Base-by-base conservation (phyloP, 1,140 invertebrate species). In the Drosophila kikkawai region DNA sequence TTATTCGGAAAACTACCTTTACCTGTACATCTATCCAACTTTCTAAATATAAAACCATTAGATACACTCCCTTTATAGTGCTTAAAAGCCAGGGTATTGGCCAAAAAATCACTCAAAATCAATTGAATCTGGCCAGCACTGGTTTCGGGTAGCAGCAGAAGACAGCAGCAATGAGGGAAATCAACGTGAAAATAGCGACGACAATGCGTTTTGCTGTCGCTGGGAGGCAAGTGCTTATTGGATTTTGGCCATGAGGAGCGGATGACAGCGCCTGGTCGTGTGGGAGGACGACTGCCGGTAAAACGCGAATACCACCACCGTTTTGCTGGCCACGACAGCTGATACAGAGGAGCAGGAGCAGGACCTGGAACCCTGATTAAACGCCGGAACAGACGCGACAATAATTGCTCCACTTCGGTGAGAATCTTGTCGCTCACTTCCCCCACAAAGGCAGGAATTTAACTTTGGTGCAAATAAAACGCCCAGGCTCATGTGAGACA, bases 71-170 rank as follows among this genome's bases (percentile, higher is more conserved):
- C 50, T 19, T 11, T 5, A 17, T 5, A 36, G 0, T 0, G 7
- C 4, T 39, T 12, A 0, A 37, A 4, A 3, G 8, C 7, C 34
- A 77, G 50, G 75, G 75, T 77, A 68, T 53, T 1, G 42, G 22
- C 37, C 57, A 55, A 80, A 87, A 87, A 83, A 80, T 87, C 51
- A 57, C 61, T 75, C 57, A 80, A 78, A 87, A 84, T 88, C 76
- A 88, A 88, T 88, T 87, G 80, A 83, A 80, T 88, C 73, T 87
- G 71, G 69, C 83, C 71, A 82, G 48, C 76, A 58, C 55, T 73
- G 60, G 39, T 57, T 59, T 34, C 5, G 19, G 19, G 37, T 7
- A 53, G 51, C 26, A 55, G 8, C 51, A 37, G 53, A 29, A 29
- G 26, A 22, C 60, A 42, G 56, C 53, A 60, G 57, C 56, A 61